Conservation (phyloP, 2,888 invertebrate genomes). For the Unio delphinus region DNA sequence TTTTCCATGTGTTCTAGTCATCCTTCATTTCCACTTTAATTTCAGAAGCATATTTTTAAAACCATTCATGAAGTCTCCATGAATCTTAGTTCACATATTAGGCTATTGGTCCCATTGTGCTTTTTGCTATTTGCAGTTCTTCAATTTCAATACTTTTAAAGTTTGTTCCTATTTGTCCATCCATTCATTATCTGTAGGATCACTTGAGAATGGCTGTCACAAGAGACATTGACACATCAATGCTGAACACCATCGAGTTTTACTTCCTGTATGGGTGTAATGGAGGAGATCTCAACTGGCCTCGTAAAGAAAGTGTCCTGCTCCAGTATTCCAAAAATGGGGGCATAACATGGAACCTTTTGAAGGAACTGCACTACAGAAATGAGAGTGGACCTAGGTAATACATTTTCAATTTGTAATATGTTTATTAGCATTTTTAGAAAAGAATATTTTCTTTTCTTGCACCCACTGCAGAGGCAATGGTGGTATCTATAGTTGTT, state of each 20-base stretch:
- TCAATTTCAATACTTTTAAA: too few species aligned
- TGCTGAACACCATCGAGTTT: slow-evolving; percentile 69
- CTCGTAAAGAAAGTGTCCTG: slow-evolving; percentile 66
- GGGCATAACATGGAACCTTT: slow-evolving; percentile 71
- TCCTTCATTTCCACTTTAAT: too few species aligned
- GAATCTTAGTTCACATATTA: too few species aligned
- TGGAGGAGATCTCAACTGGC: slow-evolving; percentile 52
- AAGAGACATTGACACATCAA: slow-evolving; percentile 70
- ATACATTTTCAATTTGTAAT: not conserved
- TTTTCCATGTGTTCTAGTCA: too few species aligned
- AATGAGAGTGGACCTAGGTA: slow-evolving; percentile 50
- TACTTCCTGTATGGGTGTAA: slow-evolving; percentile 69
- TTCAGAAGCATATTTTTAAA: too few species aligned
- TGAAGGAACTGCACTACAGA: slow-evolving; percentile 67
- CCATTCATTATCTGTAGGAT: slow-evolving; percentile 49
- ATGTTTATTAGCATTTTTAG: not conserved
- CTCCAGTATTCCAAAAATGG: slow-evolving; percentile 72
- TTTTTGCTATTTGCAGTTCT: too few species aligned
- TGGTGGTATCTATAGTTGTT: not conserved
- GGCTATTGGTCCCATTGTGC: too few species aligned
- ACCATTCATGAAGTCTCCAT: too few species aligned
- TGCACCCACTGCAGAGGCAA: not conserved
- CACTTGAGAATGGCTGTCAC: slow-evolving; percentile 68
- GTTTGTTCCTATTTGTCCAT: too few species aligned
- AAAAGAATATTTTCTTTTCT: not conserved